Evolutionary conservation across 2,797 vertebrate genomes (phyloP).

Genomic region (Tarsius wallacei): DNA sequence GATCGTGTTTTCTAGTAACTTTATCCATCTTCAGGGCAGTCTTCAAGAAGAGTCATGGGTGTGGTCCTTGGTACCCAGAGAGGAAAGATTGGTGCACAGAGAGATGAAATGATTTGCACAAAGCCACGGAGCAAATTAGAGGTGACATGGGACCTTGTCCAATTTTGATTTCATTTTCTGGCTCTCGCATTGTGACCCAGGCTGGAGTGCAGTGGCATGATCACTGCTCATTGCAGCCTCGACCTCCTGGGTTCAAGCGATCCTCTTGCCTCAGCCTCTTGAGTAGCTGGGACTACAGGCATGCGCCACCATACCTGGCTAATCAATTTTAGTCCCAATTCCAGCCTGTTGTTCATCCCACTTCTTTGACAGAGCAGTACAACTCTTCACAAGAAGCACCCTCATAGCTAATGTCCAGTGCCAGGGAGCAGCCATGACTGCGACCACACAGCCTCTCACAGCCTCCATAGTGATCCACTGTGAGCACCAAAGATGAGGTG

Average conservation of each 20-base stretch:
- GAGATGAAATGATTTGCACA: neutral
- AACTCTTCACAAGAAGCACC: neutral
- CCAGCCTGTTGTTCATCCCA: neutral
- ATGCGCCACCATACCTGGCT: too few species aligned
- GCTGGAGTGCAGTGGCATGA: too few species aligned
- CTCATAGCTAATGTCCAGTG: neutral
- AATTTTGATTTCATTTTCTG: neutral
- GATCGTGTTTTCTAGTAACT: slow-evolving; percentile 11
- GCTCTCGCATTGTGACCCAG: too few species aligned
- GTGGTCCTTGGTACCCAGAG: neutral
- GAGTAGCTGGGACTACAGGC: too few species aligned
- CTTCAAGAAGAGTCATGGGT: neutral
- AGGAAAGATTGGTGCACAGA: neutral
- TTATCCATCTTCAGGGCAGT: neutral
- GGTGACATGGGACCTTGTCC: neutral
- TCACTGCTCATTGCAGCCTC: too few species aligned
- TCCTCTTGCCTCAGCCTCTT: too few species aligned
- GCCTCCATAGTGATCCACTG: too few species aligned
- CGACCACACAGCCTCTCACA: neutral
- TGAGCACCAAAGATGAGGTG: neutral
- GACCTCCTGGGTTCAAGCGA: too few species aligned
- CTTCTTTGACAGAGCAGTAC: neutral
- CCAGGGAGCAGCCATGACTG: neutral
- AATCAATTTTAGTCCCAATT: neutral
- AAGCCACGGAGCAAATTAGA: neutral